Evolutionary conservation across 2,797 vertebrate genomes (phyloP), one percentile per base, ranked within the genome.

Genomic region (Ispidina lecontei): DNA sequence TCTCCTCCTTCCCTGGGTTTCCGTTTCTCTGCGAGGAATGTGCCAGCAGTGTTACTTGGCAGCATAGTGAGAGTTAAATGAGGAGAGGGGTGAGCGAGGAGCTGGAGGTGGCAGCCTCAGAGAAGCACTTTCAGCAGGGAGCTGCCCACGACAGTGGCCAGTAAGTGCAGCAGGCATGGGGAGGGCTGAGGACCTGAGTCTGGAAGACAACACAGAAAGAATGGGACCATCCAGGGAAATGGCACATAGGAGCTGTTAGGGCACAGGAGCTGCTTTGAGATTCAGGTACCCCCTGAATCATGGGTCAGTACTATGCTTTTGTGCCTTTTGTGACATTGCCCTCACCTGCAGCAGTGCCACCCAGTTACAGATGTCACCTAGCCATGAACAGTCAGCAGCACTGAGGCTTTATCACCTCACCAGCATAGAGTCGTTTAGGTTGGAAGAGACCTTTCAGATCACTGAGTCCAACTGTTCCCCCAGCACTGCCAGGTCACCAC

Each of bases 1-100:
- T 29, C 56, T 49, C 1, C 8, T 54, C 25, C 41, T 18, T 13
- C 7, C 18, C 56, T 1, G 10, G 21, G 8, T 25, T 44, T 26
- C 25, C 37, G 43, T 41, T 51, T 37, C 29, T 26, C 76, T 29
- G 25, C 55, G 18, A 55, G 76, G 62, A 18, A 3, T 19, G 13
- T 13, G 13, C n/a, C 54, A 10, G 43, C 3, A 2, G 35, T 0
- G 0, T 18, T 19, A 0, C 7, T 11, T 58, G 7, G 63, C 33
- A 31, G 60, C 44, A 7, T 9, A 64, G 5, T 51, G 80, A 22
- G 5, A 20, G 28, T 22, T 3, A 8, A 8, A 55, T 70, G 63
- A 39, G 71, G 39, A 25, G 1, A 20, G 11, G 1, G 1, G 11
- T 3, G 37, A 23, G 35, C 0, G 3, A 0, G 23, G 26, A 4